Conservation (phyloP, 2,888 invertebrate species). For the Lypha dubia region DNA sequence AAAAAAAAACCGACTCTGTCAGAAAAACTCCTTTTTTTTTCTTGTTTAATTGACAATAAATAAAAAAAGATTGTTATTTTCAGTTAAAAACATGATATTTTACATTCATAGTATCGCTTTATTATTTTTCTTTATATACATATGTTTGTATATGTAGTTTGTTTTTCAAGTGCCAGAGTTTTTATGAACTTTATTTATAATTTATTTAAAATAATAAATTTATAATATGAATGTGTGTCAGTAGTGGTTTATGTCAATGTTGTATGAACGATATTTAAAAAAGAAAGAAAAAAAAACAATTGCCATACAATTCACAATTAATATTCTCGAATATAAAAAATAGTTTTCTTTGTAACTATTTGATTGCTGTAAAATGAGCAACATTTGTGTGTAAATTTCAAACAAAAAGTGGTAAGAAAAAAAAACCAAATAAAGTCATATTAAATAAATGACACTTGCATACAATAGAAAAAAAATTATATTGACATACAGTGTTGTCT, state of each 20-base stretch:
- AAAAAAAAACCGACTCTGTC: constrained; percentile 18
- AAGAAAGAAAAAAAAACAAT: constrained; percentile 6
- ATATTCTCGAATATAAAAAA: no score
- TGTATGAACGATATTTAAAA: not conserved
- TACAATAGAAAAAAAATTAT: constrained; percentile 67
- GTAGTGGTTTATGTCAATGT: constrained; percentile 64
- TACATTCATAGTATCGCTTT: not conserved
- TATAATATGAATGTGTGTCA: constrained; percentile 66
- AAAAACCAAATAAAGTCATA: constrained; percentile 50
- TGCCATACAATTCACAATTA: constrained; percentile 52
- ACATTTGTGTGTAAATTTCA: not conserved
- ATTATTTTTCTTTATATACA: no score
- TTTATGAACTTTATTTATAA: constrained; percentile 53
- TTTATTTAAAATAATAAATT: constrained; percentile 65
- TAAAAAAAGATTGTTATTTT: constrained; percentile 47
- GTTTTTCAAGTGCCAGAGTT: constrained; percentile 15
- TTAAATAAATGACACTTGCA: constrained; percentile 59
- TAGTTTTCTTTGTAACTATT: constrained; percentile 20
- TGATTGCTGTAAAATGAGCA: constrained; percentile 53
- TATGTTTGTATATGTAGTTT: no score
- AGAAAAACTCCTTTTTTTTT: not conserved
- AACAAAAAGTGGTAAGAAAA: not conserved
- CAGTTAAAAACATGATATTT: constrained; percentile 49
- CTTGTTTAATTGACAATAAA: constrained; percentile 49
- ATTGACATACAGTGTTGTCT: constrained; percentile 55